Conservation (phyloP, 2,797 vertebrate genomes). For the Rhinella marina region DNA sequence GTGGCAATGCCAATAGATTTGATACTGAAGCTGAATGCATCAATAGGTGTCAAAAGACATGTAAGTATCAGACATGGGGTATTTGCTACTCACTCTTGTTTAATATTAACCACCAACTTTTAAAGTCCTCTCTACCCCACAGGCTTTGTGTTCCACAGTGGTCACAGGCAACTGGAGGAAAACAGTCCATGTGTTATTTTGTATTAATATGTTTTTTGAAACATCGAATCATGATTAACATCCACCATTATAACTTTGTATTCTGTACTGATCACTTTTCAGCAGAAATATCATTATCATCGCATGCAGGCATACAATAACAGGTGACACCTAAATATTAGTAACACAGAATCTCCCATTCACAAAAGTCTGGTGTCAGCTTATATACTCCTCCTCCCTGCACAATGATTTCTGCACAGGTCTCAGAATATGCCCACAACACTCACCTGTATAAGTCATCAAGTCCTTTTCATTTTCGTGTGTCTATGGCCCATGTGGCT, state of each 20-base stretch:
- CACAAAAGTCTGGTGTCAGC: too few relatives aligned
- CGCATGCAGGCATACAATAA: too few relatives aligned
- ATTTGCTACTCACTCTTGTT: neutral
- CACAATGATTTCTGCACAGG: too few relatives aligned
- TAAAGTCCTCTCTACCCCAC: constrained; percentile 3
- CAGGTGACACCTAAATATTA: too few relatives aligned
- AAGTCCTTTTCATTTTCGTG: too few relatives aligned
- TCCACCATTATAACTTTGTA: neutral
- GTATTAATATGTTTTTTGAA: neutral
- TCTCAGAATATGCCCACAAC: too few relatives aligned
- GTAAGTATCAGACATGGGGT: constrained; percentile 73
- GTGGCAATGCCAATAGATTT: constrained; percentile 87
- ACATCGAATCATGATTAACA: neutral
- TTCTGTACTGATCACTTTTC: too few relatives aligned
- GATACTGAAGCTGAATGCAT: constrained; percentile 81
- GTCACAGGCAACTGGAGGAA: neutral
- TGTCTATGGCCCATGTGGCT: too few relatives aligned
- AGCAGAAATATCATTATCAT: too few relatives aligned
- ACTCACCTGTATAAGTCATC: too few relatives aligned
- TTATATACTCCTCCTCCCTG: too few relatives aligned
- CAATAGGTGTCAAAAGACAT: constrained; percentile 77
- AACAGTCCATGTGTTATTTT: neutral
- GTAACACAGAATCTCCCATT: too few relatives aligned
- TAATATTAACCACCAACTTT: neutral
- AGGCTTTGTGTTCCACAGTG: constrained; percentile 20